These are phyloP conservation scores for Mus musculus DNA, from an alignment of 2,113 vertebrate genomes.

Conservation along the genomic window DNA sequence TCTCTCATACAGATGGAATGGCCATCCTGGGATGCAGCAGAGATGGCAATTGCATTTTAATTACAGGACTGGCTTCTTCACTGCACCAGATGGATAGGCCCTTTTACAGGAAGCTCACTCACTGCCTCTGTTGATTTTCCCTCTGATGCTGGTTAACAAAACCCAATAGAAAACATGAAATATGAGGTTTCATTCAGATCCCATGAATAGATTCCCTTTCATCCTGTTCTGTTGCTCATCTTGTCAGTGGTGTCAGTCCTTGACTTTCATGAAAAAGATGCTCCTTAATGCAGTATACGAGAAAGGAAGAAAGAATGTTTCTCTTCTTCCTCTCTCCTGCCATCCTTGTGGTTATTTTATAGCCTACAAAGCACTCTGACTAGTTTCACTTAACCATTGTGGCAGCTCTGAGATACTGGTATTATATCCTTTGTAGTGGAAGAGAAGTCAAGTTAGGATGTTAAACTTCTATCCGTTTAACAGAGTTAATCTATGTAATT, in stretches of 20 bases:
- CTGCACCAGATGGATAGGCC: slow-evolving; percentile 97
- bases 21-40: slow-evolving; percentile 94
- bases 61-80: slow-evolving; percentile 96
- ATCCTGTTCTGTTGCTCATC: slow-evolving; percentile 76
- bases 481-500: not conserved
- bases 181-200: slow-evolving; percentile 86
- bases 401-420: not conserved
- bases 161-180: slow-evolving; percentile 87
- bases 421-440: slow-evolving; percentile 43
- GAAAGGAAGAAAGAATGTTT: not conserved
- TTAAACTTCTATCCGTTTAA: slow-evolving; percentile 29
- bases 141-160: slow-evolving; percentile 87
- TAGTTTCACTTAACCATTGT: not conserved
- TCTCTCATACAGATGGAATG: slow-evolving; percentile 96
- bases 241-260: slow-evolving; percentile 60
- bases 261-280: slow-evolving; percentile 43
- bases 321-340: not conserved
- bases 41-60: slow-evolving; percentile 99
- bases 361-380: slow-evolving; percentile 16
- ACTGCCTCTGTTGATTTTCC: slow-evolving; percentile 89
- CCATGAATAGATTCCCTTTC: slow-evolving; percentile 80
- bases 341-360: slow-evolving; percentile 24
- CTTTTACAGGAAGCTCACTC: slow-evolving; percentile 94
- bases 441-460: slow-evolving; percentile 20
- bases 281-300: slow-evolving; percentile 1